Percentiles rank a stretch among this genome's conserved stretches.
Evolutionary conservation across 37 sponge, comb jelly and placozoan species (phyloP).

Genomic region (Oscarella lobularis): DNA sequence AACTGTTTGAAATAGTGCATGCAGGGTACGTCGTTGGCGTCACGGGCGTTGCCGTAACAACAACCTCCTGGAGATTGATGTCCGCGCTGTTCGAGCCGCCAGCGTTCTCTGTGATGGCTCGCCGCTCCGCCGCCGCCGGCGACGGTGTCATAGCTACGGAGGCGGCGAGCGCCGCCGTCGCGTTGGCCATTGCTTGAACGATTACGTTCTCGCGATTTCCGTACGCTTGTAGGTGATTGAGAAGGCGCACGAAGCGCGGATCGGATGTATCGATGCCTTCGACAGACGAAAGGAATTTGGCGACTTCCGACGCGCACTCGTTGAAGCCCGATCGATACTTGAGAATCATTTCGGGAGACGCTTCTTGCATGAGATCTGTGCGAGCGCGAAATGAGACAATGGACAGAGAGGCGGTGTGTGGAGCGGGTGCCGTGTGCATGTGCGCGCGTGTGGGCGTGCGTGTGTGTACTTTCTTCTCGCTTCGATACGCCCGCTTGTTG

Average conservation of each 20-base stretch:
- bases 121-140: not conserved
- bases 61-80: not conserved
- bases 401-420: too few species aligned
- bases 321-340: not conserved
- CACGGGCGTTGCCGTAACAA: not conserved
- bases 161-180: not conserved
- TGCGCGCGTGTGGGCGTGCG: too few species aligned
- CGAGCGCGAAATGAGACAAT: too few species aligned
- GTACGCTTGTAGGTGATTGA: not conserved
- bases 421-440: too few species aligned
- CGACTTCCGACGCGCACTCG: not conserved
- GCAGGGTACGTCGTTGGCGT: too few species aligned
- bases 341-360: not conserved
- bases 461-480: not conserved
- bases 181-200: not conserved
- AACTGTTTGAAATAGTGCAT: too few species aligned
- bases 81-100: not conserved
- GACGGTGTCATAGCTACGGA: not conserved
- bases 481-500: not conserved
- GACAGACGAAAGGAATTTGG: not conserved
- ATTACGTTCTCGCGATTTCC: not conserved
- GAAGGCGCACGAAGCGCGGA: not conserved
- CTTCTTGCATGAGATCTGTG: too few species aligned
- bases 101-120: not conserved
- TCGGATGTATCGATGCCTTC: not conserved